Percentiles rank a stretch among this genome's conserved stretches.
phyloP scores from a whole-genome alignment of 2,113 vertebrate species.

The Mungos mungo region DNA sequence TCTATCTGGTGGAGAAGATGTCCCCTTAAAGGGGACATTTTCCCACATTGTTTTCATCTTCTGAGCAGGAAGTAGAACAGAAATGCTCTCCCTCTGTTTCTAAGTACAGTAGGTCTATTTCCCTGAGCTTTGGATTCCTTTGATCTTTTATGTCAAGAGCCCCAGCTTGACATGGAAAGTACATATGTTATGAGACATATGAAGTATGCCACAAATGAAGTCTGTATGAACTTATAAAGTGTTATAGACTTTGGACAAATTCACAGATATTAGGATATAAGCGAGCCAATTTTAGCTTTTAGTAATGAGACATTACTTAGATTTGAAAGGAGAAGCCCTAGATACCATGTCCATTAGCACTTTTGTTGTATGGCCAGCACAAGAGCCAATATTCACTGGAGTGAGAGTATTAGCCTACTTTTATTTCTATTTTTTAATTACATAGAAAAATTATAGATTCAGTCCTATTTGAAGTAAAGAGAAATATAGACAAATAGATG shows the following conservation, averaged over 20 bases:
- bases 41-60: not conserved
- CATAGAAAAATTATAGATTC: slow-evolving; percentile 50
- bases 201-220: not conserved
- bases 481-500: not conserved
- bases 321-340: slow-evolving; percentile 70
- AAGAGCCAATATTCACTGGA: not conserved
- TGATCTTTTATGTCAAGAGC: slow-evolving; percentile 58
- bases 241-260: slow-evolving; percentile 70
- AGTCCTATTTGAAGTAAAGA: slow-evolving; percentile 31
- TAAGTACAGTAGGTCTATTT: slow-evolving; percentile 61
- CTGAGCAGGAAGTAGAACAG: not conserved
- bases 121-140: slow-evolving; percentile 47
- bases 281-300: slow-evolving; percentile 76
- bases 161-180: slow-evolving; percentile 68
- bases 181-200: slow-evolving; percentile 69
- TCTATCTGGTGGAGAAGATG: not conserved
- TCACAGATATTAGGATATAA: slow-evolving; percentile 72
- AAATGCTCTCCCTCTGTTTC: not conserved
- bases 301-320: slow-evolving; percentile 75
- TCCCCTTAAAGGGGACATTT: not conserved
- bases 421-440: slow-evolving; percentile 40
- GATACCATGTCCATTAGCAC: slow-evolving; percentile 65
- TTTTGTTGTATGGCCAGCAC: slow-evolving; percentile 71
- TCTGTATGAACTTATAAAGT: slow-evolving; percentile 38
- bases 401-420: not conserved